Evolutionary conservation across 2,113 vertebrate species (phyloP), one percentile per base, ranked within the genome.

Genomic region (Anguilla japonica): DNA sequence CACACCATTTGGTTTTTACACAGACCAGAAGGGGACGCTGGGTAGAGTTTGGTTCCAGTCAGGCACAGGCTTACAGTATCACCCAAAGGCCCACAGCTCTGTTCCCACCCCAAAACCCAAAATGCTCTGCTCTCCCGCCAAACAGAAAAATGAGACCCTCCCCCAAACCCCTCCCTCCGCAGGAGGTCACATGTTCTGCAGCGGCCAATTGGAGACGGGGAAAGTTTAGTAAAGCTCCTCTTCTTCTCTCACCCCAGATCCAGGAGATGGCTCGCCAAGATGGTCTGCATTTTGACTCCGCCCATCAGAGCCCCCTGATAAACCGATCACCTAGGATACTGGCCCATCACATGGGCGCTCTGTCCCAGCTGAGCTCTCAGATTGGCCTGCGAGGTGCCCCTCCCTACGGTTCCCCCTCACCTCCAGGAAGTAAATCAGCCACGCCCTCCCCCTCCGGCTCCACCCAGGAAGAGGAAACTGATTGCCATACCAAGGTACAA

Each of bases 401-500:
- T 81, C 92, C 97, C 91, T 98, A 99, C 39, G 95, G 98, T 87
- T 99, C 98, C 91, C 98, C 98, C 16, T 99, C 98, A 0, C 98
- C 98, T 89, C 97, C 98, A 0, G 98, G 98, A 89, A 99, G 98
- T 95, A 99, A 99, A 91, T 99, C 98, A 50, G 98, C 98, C 46
- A 99, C 98, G 34, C 98, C 98, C 79, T 99, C 98, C 89, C 98
- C 98, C 94, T 99, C 98, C 89, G 99, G 98, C 87, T 99, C 98
- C 87, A 97, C 97, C 89, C 98, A 99, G 96, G 98, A 99, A 95
- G 98, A 99, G 95, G 98, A 99, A 91, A 96, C 96, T 3, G 98
- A 99, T 93, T 96, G 96, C 71, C 98, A 99, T 92, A 96, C 93
- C 71, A 99, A 99, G 98, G 98, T 99, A 97, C 2, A 93, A 88